Evolutionary conservation across 2,888 invertebrate genomes (phyloP).

Genomic region (Dinocampus coccinellae): DNA sequence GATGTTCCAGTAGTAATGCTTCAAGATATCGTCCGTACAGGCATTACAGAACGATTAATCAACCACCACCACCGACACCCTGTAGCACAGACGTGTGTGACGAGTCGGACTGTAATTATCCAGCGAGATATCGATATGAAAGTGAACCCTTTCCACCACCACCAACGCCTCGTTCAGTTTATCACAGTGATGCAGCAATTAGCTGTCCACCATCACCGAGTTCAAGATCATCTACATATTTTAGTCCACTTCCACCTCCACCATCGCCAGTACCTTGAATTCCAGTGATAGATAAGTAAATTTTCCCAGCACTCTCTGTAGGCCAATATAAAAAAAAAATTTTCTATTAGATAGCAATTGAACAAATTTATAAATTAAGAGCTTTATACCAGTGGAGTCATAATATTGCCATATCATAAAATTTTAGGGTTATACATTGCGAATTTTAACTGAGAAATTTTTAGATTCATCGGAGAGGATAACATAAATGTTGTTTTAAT

Average conservation of each 20-base stretch:
- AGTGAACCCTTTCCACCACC: slow-evolving; percentile 83
- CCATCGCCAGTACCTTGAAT: slow-evolving; percentile 81
- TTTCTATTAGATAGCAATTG: neutral
- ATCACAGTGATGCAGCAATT: slow-evolving; percentile 78
- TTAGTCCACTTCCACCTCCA: slow-evolving; percentile 86
- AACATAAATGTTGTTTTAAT: neutral
- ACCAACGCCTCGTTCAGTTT: slow-evolving; percentile 82
- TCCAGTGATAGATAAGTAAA: neutral
- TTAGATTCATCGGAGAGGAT: neutral
- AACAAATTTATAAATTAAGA: neutral
- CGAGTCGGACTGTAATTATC: slow-evolving; percentile 85
- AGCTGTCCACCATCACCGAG: slow-evolving; percentile 77
- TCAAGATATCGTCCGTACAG: slow-evolving; percentile 80
- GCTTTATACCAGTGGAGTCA: neutral
- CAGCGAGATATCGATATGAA: slow-evolving; percentile 73
- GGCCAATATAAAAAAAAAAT: neutral
- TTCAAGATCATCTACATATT: slow-evolving; percentile 83
- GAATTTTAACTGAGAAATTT: neutral
- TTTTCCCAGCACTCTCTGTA: neutral
- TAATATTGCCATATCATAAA: slow-evolving; percentile 4
- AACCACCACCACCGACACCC: slow-evolving; percentile 94
- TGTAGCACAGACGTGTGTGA: slow-evolving; percentile 95
- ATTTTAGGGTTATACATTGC: neutral
- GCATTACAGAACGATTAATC: slow-evolving; percentile 82
- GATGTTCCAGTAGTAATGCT: slow-evolving; percentile 72